Percentiles rank a stretch among this genome's conserved stretches.
Conservation (phyloP, 2,888 invertebrate genomes). For the Zonitis immaculata region DNA sequence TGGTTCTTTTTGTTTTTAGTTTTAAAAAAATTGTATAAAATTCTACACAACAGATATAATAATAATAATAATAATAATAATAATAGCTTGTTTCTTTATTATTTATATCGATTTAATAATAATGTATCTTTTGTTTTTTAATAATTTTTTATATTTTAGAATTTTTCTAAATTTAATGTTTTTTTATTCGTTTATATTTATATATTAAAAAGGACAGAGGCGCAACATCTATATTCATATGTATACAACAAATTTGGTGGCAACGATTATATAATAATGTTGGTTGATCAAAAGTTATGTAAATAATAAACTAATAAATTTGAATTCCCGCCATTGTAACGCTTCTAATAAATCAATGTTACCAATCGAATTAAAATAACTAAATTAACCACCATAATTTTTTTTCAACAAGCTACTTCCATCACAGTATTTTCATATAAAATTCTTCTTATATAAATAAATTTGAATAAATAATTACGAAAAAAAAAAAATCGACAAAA, state of each 20-base stretch:
- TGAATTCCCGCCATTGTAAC: background rate
- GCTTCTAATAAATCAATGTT: background rate
- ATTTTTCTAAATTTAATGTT: constrained; percentile 29
- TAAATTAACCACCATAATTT: constrained; percentile 9
- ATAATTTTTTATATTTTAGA: constrained; percentile 23
- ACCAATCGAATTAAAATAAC: constrained; percentile 6
- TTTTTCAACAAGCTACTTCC: constrained; percentile 20
- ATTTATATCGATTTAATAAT: too few species aligned
- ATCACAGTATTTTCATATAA: constrained; percentile 19
- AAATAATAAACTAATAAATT: background rate
- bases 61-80: too few species aligned
- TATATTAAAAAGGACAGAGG: constrained; percentile 28
- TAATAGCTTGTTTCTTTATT: constrained; percentile 23
- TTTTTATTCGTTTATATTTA: too few species aligned
- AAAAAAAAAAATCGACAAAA: too few species aligned
- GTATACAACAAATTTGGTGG: constrained; percentile 10
- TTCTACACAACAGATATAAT: constrained; percentile 33
- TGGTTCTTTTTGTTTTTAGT: constrained; percentile 25
- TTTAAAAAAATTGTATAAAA: constrained; percentile 33
- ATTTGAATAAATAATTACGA: constrained; percentile 8
- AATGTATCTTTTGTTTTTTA: constrained; percentile 3
- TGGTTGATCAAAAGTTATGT: background rate
- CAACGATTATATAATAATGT: background rate
- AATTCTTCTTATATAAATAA: constrained; percentile 1
- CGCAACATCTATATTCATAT: constrained; percentile 33